Conservation (phyloP, 2,888 invertebrate species). For the Stenoptilia bipunctidactyla region DNA sequence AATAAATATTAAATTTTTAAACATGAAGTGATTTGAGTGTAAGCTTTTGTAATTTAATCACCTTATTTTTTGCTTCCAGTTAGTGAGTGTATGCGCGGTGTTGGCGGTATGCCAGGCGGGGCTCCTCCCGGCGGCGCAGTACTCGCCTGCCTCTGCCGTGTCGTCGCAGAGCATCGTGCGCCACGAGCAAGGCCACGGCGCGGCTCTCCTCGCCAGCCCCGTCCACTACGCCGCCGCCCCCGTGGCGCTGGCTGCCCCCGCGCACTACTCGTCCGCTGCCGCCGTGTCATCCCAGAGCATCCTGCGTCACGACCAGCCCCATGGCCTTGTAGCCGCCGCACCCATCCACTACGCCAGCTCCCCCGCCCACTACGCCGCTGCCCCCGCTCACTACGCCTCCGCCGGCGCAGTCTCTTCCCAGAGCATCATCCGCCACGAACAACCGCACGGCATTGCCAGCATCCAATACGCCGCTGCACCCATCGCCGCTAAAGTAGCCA, state of each 20-base stretch:
- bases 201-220: constrained; percentile 23
- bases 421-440: constrained; percentile 45
- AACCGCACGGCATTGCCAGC: constrained; percentile 26
- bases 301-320: constrained; percentile 22
- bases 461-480: constrained; percentile 18
- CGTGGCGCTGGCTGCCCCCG: constrained; percentile 23
- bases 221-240: constrained; percentile 26
- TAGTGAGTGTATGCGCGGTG: constrained; percentile 21
- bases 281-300: constrained; percentile 11
- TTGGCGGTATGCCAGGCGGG: constrained; percentile 52
- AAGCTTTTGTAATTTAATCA: not conserved
- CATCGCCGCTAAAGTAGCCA: constrained; percentile 19
- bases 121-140: constrained; percentile 30
- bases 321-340: constrained; percentile 19
- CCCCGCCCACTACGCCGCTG: constrained; percentile 29
- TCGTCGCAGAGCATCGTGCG: constrained; percentile 61
- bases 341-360: constrained; percentile 24
- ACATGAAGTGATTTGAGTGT: too few species aligned
- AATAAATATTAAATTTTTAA: too few species aligned
- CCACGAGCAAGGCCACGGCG: constrained; percentile 31
- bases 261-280: constrained; percentile 20
- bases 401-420: constrained; percentile 33
- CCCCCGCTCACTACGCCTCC: constrained; percentile 22
- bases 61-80: not conserved
- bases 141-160: constrained; percentile 57